Evolutionary conservation across 2,888 invertebrate genomes (phyloP).

Genomic region (Allygus modestus): DNA sequence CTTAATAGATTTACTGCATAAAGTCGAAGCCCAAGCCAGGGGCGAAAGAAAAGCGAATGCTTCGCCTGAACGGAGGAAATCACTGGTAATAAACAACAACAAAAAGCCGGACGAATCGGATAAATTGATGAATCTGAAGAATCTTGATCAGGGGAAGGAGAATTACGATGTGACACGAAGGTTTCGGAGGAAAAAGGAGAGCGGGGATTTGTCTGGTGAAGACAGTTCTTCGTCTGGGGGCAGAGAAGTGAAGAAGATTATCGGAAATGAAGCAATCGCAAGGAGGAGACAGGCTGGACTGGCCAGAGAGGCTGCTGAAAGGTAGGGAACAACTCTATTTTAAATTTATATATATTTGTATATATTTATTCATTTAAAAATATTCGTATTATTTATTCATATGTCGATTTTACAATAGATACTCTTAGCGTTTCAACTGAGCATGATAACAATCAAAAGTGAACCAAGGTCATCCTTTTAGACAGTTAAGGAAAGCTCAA

Average conservation of each 20-base stretch:
- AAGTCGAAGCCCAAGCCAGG: constrained; percentile 62
- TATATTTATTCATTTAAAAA: too few relatives aligned
- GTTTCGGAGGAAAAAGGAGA: not conserved
- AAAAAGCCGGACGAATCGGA: constrained; percentile 61
- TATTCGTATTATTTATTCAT: not conserved
- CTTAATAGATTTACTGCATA: constrained; percentile 60
- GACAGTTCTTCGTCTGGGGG: constrained; percentile 80
- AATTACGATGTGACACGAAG: constrained; percentile 28
- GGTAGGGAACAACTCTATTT: constrained; percentile 65
- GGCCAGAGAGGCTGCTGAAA: constrained; percentile 74
- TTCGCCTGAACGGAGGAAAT: constrained; percentile 41
- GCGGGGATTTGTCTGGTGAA: constrained; percentile 75
- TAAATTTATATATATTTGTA: not conserved
- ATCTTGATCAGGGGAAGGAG: constrained; percentile 55
- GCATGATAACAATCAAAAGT: too few relatives aligned
- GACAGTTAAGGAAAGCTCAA: too few relatives aligned
- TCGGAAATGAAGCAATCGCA: constrained; percentile 74
- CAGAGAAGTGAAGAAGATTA: constrained; percentile 81
- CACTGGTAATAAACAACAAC: constrained; percentile 47
- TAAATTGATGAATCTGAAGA: constrained; percentile 60
- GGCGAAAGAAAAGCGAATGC: constrained; percentile 1
- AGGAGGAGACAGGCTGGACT: constrained; percentile 74
- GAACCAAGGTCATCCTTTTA: too few relatives aligned
- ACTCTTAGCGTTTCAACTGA: too few relatives aligned
- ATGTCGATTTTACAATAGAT: too few relatives aligned